phyloP scores from a whole-genome alignment of 2,113 vertebrate species.

The Microtus montanus region DNA sequence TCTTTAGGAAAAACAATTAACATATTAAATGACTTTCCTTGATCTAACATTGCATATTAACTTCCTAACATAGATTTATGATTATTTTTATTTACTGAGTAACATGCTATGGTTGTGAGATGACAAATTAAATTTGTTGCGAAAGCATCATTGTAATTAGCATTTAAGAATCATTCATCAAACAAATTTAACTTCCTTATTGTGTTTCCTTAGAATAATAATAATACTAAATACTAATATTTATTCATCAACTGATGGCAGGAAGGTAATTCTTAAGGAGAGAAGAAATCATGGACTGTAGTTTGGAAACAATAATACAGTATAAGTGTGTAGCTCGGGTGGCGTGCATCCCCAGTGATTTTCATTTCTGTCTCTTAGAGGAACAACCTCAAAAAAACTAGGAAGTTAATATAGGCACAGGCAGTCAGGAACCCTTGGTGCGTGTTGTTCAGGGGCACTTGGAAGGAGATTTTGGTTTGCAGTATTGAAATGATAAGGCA shows the following conservation, averaged over 20 bases:
- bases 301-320: neutral
- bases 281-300: neutral
- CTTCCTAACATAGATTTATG: neutral
- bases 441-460: neutral
- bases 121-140: slow-evolving; percentile 17
- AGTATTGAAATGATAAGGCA: neutral
- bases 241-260: slow-evolving; percentile 2
- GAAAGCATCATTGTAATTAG: slow-evolving; percentile 33
- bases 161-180: slow-evolving; percentile 30
- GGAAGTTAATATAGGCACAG: neutral
- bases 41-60: neutral
- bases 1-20: neutral
- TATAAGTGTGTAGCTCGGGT: neutral
- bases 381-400: neutral
- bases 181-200: slow-evolving; percentile 29
- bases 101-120: neutral
- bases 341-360: neutral
- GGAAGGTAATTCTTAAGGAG: neutral
- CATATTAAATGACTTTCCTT: neutral
- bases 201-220: slow-evolving; percentile 37
- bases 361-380: neutral
- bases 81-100: slow-evolving; percentile 50
- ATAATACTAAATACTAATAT: slow-evolving; percentile 22
- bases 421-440: neutral
- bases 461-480: neutral